A percentile compares a stretch with the other conserved stretches of the same genome.
phyloP scores from a whole-genome alignment of 64 coral and sea anemone species.

The Hydrozoanthus tunicans region DNA sequence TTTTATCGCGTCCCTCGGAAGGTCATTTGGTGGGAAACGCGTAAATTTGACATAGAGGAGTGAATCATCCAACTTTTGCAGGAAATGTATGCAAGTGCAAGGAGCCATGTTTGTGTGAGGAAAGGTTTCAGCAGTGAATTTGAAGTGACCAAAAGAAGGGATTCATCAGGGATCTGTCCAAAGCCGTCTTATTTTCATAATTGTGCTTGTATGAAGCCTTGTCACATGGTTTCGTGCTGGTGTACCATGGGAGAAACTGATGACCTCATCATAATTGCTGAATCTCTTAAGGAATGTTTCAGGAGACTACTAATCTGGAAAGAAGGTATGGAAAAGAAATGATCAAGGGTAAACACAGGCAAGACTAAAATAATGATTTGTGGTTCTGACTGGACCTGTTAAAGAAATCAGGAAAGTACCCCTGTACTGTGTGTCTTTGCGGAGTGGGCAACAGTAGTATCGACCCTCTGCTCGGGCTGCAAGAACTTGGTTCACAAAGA shows the following conservation, averaged over 20 bases:
- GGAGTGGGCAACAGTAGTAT: too few relatives aligned
- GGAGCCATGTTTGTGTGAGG: too few relatives aligned
- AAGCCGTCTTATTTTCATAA: constrained; percentile 10
- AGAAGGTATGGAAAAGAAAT: neutral
- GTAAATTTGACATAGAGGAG: neutral
- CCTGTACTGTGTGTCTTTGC: too few relatives aligned
- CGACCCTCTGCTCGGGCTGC: too few relatives aligned
- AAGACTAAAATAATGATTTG: neutral
- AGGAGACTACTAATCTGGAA: neutral
- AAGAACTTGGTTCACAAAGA: too few relatives aligned
- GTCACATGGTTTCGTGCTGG: neutral
- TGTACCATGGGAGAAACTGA: constrained; percentile 15
- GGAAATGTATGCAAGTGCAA: neutral
- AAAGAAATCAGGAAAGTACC: too few relatives aligned
- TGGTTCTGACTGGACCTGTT: neutral
- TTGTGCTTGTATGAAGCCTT: neutral
- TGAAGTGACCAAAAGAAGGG: too few relatives aligned
- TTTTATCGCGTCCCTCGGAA: constrained; percentile 15
- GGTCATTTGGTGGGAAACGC: neutral
- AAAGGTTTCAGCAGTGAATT: too few relatives aligned
- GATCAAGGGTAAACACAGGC: too few relatives aligned
- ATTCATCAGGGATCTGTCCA: too few relatives aligned
- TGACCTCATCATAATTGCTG: constrained; percentile 1
- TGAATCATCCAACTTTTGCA: neutral
- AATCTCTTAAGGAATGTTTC: neutral